Percentiles rank a stretch among this genome's conserved stretches.
Conservation (phyloP, 1,140 invertebrate species). For the Drosophila sturtevanti region DNA sequence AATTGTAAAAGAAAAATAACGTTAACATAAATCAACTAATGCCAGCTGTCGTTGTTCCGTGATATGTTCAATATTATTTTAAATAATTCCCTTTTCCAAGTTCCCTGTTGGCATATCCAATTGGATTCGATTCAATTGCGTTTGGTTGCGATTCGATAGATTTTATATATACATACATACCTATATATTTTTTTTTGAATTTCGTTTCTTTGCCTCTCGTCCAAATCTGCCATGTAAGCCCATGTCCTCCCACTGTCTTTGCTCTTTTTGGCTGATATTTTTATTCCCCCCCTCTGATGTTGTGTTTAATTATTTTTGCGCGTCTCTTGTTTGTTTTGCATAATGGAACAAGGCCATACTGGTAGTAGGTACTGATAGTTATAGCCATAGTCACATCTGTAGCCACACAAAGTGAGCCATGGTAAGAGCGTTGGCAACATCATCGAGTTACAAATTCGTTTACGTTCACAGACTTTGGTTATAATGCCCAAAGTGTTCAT, state of each 20-base stretch:
- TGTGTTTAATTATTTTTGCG: conserved; percentile 49
- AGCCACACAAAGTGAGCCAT: conserved; percentile 45
- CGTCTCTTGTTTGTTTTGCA: conserved; percentile 36
- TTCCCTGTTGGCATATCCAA: neutral
- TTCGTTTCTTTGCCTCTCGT: no score
- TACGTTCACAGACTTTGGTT: conserved; percentile 29
- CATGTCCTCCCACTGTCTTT: no score
- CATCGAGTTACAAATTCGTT: conserved; percentile 66
- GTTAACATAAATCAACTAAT: neutral
- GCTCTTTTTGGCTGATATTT: neutral
- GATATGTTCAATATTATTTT: neutral
- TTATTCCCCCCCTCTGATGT: conserved; percentile 6
- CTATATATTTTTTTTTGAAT: no score
- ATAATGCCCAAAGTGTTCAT: no score
- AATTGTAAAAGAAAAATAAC: neutral
- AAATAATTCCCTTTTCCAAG: neutral
- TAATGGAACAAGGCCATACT: conserved; percentile 55
- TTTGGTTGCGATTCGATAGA: neutral
- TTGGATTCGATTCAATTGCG: neutral
- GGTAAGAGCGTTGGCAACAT: conserved; percentile 21
- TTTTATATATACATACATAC: neutral
- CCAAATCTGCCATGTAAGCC: neutral
- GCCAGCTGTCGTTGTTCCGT: neutral
- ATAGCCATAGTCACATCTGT: neutral
- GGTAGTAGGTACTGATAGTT: neutral